These are phyloP conservation scores for Ochlodes sylvanus DNA, from an alignment of 2,888 invertebrate genomes.

Conservation along the genomic window DNA sequence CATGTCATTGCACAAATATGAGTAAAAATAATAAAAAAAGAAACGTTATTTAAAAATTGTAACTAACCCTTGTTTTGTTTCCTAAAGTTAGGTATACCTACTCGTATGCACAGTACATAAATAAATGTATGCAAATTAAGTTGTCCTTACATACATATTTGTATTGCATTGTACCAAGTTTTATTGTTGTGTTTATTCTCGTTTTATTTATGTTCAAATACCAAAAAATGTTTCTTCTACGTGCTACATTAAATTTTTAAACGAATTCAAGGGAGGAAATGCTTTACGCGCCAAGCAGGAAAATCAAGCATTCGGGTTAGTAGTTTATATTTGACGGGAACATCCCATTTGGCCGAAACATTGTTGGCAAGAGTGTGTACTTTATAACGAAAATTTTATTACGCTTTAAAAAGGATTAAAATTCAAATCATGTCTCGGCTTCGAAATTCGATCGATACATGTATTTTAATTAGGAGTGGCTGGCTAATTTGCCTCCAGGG, in stretches of 20 bases:
- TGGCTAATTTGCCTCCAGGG: conserved; percentile 73
- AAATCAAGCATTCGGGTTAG: conserved; percentile 39
- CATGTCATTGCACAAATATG: too few relatives aligned
- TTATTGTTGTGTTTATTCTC: neutral
- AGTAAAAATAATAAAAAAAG: too few relatives aligned
- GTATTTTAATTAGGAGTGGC: conserved; percentile 72
- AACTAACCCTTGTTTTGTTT: too few relatives aligned
- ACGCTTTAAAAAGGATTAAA: conserved; percentile 19
- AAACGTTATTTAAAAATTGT: too few relatives aligned
- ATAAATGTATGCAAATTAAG: too few relatives aligned
- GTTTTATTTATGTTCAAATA: neutral
- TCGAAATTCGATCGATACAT: conserved; percentile 31
- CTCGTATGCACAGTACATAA: too few relatives aligned
- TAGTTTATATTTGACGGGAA: conserved; percentile 39
- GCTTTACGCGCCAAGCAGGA: conserved; percentile 38
- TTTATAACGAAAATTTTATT: conserved; percentile 31
- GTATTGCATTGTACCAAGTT: too few relatives aligned
- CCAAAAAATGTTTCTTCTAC: conserved; percentile 24
- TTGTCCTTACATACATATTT: too few relatives aligned
- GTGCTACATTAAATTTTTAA: conserved; percentile 37
- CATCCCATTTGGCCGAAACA: conserved; percentile 37
- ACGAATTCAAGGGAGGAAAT: conserved; percentile 35
- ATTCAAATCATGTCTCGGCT: conserved; percentile 16
- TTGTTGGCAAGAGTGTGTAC: conserved; percentile 31
- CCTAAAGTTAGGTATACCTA: too few relatives aligned